Percentiles rank a stretch among this genome's conserved stretches.
These are phyloP conservation scores for Macrotrachela quadricornifera DNA, from an alignment of 1,140 invertebrate genomes.

Conservation along the genomic window DNA sequence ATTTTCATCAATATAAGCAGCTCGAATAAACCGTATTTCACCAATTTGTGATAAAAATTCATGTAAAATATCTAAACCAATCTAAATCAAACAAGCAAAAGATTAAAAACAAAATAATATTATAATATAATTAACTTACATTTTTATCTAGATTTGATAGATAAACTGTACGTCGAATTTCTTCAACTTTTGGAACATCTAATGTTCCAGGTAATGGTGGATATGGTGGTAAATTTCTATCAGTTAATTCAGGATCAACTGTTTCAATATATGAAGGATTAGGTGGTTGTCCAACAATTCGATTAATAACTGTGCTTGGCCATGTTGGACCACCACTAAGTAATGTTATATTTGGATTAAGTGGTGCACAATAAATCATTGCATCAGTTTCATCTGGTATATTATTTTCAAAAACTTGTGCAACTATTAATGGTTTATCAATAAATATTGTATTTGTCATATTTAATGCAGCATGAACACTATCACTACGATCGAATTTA, in stretches of 20 bases:
- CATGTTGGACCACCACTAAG: slow-evolving; percentile 4
- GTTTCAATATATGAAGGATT: slow-evolving; percentile 3
- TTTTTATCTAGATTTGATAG: slow-evolving; percentile 3
- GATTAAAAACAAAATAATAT: no score
- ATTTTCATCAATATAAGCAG: background rate
- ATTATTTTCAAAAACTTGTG: background rate
- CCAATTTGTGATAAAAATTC: slow-evolving; percentile 9
- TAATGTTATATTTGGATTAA: slow-evolving; percentile 1
- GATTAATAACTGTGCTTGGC: slow-evolving; percentile 2
- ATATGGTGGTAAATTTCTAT: slow-evolving; percentile 1
- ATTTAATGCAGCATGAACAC: slow-evolving; percentile 2
- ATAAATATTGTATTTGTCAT: slow-evolving; percentile 7
- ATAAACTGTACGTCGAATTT: slow-evolving; percentile 8
- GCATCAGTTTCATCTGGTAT: slow-evolving; percentile 9
- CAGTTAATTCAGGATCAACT: slow-evolving; percentile 3
- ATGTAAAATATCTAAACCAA: background rate
- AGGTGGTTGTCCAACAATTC: background rate
- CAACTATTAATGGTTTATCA: background rate
- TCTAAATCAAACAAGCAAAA: background rate
- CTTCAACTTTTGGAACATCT: background rate
- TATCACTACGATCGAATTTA: slow-evolving; percentile 1
- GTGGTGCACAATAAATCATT: slow-evolving; percentile 2
- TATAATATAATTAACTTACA: no score
- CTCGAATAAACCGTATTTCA: slow-evolving; percentile 8
- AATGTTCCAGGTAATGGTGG: background rate